phyloP scores from a whole-genome alignment of 2,113 vertebrate genomes.

The Scopus umbretta region DNA sequence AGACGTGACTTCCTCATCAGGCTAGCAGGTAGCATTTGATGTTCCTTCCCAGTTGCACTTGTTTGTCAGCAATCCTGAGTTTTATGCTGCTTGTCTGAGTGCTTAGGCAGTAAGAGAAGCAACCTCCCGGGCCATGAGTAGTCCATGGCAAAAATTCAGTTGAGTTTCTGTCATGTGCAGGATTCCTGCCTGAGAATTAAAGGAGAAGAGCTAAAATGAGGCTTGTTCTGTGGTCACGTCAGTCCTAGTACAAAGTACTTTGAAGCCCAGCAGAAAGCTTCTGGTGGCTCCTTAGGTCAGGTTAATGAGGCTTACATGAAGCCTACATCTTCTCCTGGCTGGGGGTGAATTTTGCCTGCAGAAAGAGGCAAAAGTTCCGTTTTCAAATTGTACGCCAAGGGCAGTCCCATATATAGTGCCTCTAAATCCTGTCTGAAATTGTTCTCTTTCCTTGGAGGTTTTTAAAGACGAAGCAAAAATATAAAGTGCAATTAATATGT shows the following conservation, averaged over 20 bases:
- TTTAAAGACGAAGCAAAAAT: background rate
- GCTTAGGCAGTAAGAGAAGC: background rate
- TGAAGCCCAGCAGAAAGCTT: background rate
- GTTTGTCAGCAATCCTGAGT: background rate
- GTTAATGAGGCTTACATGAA: background rate
- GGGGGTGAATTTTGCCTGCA: background rate
- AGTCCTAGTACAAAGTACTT: background rate
- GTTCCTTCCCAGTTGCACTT: background rate
- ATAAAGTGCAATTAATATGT: rapidly evolving
- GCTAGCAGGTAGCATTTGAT: background rate
- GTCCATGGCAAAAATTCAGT: background rate
- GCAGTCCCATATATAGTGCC: background rate
- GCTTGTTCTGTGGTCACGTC: background rate
- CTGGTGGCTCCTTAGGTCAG: background rate
- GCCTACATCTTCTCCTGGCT: background rate
- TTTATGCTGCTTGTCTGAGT: background rate
- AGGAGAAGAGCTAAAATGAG: background rate
- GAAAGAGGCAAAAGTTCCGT: background rate
- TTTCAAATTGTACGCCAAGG: background rate
- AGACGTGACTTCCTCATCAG: background rate
- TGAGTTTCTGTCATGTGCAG: background rate
- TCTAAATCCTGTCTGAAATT: background rate
- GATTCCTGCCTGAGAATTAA: background rate
- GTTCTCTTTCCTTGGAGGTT: background rate
- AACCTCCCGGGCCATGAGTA: background rate